Evolutionary conservation across 2,797 vertebrate species (phyloP).

Genomic region (Oreortyx pictus): DNA sequence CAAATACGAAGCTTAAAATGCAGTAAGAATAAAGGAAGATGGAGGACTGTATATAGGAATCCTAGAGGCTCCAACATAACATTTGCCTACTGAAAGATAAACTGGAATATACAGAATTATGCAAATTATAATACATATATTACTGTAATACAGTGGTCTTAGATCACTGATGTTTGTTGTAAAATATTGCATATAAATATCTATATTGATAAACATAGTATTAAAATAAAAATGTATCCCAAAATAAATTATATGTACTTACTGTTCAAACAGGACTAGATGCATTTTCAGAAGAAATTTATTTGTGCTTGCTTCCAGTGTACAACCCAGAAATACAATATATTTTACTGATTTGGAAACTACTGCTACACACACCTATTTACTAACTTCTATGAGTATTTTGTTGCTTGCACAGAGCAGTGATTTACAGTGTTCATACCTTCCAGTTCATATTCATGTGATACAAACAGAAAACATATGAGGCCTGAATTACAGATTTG

Average conservation of each 20-base stretch:
- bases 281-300: background rate
- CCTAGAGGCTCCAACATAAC: rapidly evolving
- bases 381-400: background rate
- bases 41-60: background rate
- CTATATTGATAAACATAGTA: background rate
- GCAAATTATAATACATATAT: background rate
- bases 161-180: background rate
- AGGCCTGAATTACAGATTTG: background rate
- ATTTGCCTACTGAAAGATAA: background rate
- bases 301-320: background rate
- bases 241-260: background rate
- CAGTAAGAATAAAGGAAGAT: background rate
- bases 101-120: background rate
- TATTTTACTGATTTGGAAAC: background rate
- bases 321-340: background rate
- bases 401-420: background rate
- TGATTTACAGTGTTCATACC: background rate
- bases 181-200: background rate
- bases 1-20: background rate
- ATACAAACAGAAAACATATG: background rate
- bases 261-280: background rate
- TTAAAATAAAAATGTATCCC: background rate
- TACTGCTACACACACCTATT: rapidly evolving
- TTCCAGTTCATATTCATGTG: background rate
- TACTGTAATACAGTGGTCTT: background rate